These are phyloP conservation scores for Hyppa rectilinea DNA, from an alignment of 2,888 invertebrate genomes.

Conservation along the genomic window DNA sequence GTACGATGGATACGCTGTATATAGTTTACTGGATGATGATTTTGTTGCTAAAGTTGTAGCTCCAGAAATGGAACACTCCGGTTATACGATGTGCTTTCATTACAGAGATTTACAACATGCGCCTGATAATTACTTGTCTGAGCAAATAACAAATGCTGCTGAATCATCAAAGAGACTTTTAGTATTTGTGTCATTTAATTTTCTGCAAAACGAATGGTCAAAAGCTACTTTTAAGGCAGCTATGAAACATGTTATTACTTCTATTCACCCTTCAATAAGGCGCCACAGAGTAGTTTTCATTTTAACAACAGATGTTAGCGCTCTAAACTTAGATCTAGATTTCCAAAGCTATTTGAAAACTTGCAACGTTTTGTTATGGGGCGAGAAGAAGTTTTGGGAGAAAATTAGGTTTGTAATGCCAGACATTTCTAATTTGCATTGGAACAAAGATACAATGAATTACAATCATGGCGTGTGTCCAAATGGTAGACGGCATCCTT, in stretches of 20 bases:
- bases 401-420: constrained; percentile 96
- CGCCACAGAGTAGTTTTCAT: constrained; percentile 91
- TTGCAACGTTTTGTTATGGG: constrained; percentile 94
- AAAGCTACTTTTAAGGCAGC: constrained; percentile 95
- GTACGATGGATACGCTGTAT: constrained; percentile 97
- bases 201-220: constrained; percentile 96
- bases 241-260: constrained; percentile 92
- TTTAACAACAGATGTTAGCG: constrained; percentile 92
- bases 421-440: constrained; percentile 92
- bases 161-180: constrained; percentile 93
- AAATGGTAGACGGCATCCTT: constrained; percentile 90
- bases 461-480: constrained; percentile 90
- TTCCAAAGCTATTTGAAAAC: constrained; percentile 93
- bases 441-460: constrained; percentile 91
- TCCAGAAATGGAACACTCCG: constrained; percentile 94
- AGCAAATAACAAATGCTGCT: constrained; percentile 91
- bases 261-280: constrained; percentile 92
- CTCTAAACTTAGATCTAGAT: constrained; percentile 94
- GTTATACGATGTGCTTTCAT: constrained; percentile 92
- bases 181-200: constrained; percentile 95
- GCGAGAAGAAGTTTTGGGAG: constrained; percentile 97
- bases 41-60: constrained; percentile 93
- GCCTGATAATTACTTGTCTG: constrained; percentile 91
- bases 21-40: constrained; percentile 95
- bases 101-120: constrained; percentile 92